Base-by-base conservation (phyloP, 2,113 vertebrate species). In the Excalfactoria chinensis region DNA sequence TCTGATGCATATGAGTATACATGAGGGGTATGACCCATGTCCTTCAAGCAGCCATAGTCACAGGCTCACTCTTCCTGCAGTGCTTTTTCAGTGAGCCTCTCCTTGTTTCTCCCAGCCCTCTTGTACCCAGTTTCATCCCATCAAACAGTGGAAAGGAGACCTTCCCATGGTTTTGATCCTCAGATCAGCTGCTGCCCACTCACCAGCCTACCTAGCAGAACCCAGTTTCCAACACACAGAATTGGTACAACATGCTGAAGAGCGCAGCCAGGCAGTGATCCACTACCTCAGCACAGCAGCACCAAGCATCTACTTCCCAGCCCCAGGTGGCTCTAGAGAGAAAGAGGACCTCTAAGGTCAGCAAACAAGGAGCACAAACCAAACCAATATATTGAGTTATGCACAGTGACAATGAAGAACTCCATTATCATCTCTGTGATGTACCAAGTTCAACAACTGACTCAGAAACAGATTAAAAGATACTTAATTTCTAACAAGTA, bases 141-240 rank as follows among this genome's bases (percentile, higher is more conserved):
- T 5, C 10, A 75, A 28, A 0, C 13, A 2, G 5, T 46, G 3
- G 0, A 2, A 64, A 1, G 3, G 4, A 62, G 4, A 6, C 0
- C 2, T 64, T 41, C 15, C 14, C 30, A 6, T 4, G 3, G 8
- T 46, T 77, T 82, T 43, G 72, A 53, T 16, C 48, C 48, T 58
- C 20, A 85, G 44, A 49, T 73, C 74, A 80, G 71, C 32, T 79
- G 59, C 63, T 83, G 56, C 55, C 44, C 41, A 2, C 72, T 79
- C 55, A 40, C 30, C 55, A 55, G 1, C 11, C 10, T 20, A 13
- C 20, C 18, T 41, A 64, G 40, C 66, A 90, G 62, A n/a, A 7
- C 21, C 20, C 60, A 19, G 7, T 41, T 89, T 67, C 59, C 83
- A 30, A 21, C 2, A 21, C 2, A 5, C 11, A 15, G 41, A 70